Conservation (phyloP, 1,140 invertebrate genomes). For the Bombus pascuorum region DNA sequence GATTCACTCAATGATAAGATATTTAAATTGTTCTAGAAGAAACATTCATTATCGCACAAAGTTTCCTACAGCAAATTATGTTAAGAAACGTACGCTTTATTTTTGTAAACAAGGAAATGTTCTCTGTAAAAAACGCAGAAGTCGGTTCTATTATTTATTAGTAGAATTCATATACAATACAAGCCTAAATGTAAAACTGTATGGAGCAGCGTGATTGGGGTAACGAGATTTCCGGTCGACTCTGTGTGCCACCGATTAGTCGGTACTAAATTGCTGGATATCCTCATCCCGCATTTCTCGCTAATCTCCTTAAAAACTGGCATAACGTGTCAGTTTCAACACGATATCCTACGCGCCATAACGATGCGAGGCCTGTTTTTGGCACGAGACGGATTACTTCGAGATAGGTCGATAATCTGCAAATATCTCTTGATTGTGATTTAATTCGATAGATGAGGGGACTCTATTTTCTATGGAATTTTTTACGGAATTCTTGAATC, state of each 20-base stretch:
- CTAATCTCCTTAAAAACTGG: conserved; percentile 32
- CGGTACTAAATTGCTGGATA: conserved; percentile 32
- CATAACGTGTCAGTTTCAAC: conserved; percentile 26
- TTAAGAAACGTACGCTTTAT: too few relatives aligned
- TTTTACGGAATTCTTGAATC: too few relatives aligned
- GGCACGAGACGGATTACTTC: neutral
- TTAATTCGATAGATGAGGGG: too few relatives aligned
- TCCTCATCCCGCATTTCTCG: conserved; percentile 33
- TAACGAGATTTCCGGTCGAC: conserved; percentile 21
- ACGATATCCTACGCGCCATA: neutral
- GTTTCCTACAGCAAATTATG: neutral
- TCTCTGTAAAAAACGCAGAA: neutral
- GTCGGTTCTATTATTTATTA: neutral
- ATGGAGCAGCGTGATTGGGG: neutral
- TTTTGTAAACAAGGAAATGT: too few relatives aligned
- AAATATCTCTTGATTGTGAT: too few relatives aligned
- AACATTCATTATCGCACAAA: neutral
- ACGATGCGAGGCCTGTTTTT: neutral
- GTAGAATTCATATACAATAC: too few relatives aligned
- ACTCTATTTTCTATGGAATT: too few relatives aligned
- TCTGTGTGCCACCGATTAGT: conserved; percentile 21
- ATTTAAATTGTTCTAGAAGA: neutral
- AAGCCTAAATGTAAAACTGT: neutral
- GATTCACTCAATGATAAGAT: neutral
- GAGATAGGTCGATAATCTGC: too few relatives aligned